Base-by-base conservation (phyloP, 2,113 vertebrate genomes). In the Semnornis frantzii region DNA sequence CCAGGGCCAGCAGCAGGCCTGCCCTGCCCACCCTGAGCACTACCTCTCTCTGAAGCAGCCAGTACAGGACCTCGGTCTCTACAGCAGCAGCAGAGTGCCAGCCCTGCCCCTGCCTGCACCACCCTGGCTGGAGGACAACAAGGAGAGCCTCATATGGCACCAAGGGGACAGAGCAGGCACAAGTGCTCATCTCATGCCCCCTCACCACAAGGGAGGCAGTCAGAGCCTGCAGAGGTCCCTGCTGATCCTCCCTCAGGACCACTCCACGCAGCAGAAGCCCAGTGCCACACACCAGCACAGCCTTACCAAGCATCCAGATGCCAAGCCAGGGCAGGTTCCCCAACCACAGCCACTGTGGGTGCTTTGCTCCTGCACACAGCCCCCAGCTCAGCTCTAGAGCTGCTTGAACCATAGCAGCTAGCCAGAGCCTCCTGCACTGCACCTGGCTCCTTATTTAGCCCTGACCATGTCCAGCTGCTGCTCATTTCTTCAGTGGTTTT, bases 351-450 rank as follows among this genome's bases (percentile, higher is more conserved):
- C 16, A 5, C 60, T 12, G 9, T 1, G 0, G 13, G 16, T 9
- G 5, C 33, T 34, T 39, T 1, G 0, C 16, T 82, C 42, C 58
- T 15, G 6, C 23, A 3, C 15, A 1, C 18, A 9, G 10, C 33
- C 17, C 21, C 21, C 33, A 11, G 4, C 10, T 1, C 15, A 10
- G 3, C 31, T 14, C 64, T 20, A 8, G 52, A 59, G 24, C 50
- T 44, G 6, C 33, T 44, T 4, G 14, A 6, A 54, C 8, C 30
- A 8, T 10, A 27, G n/a, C 57, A 77, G 37, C 15, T 5, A 77
- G 2, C 18, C 31, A 81, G 10, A 62, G 4, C 25, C 5, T 70
- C 21, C 62, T 74, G 3, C 6, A 15, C 6, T 1, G 7, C 21
- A 28, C 28, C 57, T 65, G 34, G 31, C 25, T 18, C 64, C 39